phyloP scores from a whole-genome alignment of 1,140 invertebrate genomes.

The Nixonia krombeini region DNA sequence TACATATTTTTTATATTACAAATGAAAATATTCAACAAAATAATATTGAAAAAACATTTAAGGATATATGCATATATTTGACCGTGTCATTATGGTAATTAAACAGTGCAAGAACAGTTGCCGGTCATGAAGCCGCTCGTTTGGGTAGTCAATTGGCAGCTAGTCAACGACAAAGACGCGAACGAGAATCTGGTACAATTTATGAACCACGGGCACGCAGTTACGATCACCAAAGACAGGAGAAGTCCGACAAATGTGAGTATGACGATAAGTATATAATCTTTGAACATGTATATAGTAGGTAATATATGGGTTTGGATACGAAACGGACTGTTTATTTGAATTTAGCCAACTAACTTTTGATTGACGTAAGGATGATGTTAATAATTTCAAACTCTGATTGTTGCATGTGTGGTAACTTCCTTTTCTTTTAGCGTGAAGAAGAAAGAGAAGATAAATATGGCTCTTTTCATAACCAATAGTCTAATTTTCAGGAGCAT shows the following conservation, averaged over 20 bases:
- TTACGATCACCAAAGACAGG: conserved; percentile 75
- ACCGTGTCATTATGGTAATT: no score
- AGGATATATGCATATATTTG: no score
- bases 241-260: conserved; percentile 74
- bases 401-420: conserved; percentile 33
- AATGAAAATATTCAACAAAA: no score
- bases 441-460: conserved; percentile 1
- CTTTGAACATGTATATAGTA: conserved; percentile 31
- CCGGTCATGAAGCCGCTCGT: conserved; percentile 82
- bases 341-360: conserved; percentile 16
- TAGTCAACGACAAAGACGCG: conserved; percentile 71
- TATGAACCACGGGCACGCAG: conserved; percentile 75
- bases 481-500: no score
- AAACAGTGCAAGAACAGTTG: conserved; percentile 78
- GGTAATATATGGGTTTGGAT: conserved; percentile 38
- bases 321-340: conserved; percentile 12
- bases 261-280: conserved; percentile 5
- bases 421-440: conserved; percentile 1
- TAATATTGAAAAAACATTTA: no score
- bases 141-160: conserved; percentile 80
- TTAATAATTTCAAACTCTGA: conserved; percentile 33
- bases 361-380: conserved; percentile 9
- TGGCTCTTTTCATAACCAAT: no score
- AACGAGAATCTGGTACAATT: conserved; percentile 63
- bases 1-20: no score